Percentiles rank a stretch among this genome's conserved stretches.
These are phyloP conservation scores for Eurystomus glaucurus DNA, from an alignment of 2,797 vertebrate genomes.

Conservation along the genomic window DNA sequence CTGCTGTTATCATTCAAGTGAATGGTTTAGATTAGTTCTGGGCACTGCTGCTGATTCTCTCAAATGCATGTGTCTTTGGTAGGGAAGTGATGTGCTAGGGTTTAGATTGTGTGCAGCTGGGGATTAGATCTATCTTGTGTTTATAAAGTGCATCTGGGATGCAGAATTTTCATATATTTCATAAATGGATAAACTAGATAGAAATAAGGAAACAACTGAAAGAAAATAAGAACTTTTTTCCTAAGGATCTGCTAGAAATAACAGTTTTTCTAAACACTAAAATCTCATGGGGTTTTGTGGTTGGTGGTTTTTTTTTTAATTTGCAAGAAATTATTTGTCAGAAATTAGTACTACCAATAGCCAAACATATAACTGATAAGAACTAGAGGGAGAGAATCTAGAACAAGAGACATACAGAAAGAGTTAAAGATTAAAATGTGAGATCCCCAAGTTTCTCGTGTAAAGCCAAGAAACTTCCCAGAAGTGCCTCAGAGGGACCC, in stretches of 20 bases:
- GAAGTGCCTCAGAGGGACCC: neutral
- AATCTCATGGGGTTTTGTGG: neutral
- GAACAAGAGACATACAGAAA: neutral
- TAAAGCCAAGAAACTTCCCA: neutral
- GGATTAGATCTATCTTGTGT: neutral
- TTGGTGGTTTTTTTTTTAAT: neutral
- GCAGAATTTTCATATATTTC: constrained; percentile 4
- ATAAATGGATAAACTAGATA: neutral
- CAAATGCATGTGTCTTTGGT: neutral
- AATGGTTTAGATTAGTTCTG: constrained; percentile 3
- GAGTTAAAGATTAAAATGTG: neutral
- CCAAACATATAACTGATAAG: neutral
- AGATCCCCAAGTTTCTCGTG: neutral
- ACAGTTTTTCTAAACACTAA: neutral
- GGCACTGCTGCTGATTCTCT: neutral
- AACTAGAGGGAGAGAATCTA: neutral
- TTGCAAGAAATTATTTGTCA: neutral
- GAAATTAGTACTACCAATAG: neutral
- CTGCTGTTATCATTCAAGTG: neutral
- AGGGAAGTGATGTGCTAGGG: neutral
- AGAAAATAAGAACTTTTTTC: neutral
- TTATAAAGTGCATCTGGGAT: neutral
- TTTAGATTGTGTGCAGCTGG: neutral
- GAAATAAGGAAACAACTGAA: neutral
- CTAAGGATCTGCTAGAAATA: neutral